These are phyloP conservation scores for Prosapia bicincta DNA, from an alignment of 2,888 invertebrate species.

Conservation along the genomic window DNA sequence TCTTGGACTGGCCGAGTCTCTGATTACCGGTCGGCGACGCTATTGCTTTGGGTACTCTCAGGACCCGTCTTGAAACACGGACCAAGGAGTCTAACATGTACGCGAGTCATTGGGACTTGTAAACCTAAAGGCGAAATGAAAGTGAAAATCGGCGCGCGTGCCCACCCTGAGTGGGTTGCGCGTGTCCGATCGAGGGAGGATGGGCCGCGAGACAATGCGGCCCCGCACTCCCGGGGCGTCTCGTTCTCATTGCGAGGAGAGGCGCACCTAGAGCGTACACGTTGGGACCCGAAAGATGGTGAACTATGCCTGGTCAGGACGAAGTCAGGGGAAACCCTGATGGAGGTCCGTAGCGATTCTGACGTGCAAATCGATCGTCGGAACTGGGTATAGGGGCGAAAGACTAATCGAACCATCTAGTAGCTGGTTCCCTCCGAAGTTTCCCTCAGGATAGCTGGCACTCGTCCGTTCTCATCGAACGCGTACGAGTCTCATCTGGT, in stretches of 20 bases:
- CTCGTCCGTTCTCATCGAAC: no score
- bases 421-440: no score
- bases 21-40: conserved; percentile 45
- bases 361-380: no score
- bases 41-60: conserved; percentile 51
- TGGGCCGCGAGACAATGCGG: no score
- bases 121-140: not conserved
- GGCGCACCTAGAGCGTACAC: not conserved
- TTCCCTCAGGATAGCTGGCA: no score
- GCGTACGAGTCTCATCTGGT: no score
- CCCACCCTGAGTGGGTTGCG: not conserved
- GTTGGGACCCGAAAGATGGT: no score
- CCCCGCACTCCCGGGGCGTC: not conserved
- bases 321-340: no score
- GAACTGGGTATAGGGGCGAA: no score
- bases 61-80: conserved; percentile 77
- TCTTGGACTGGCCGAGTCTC: conserved; percentile 44
- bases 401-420: no score
- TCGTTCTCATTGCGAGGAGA: not conserved
- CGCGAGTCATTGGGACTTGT: conserved; percentile 68
- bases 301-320: no score
- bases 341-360: no score
- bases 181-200: not conserved
- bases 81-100: conserved; percentile 70
- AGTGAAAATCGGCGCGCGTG: conserved; percentile 52